A percentile compares a stretch with the other conserved stretches of the same genome.
These are phyloP conservation scores for Phthorimaea operculella DNA, from an alignment of 1,140 invertebrate genomes.

Conservation along the genomic window DNA sequence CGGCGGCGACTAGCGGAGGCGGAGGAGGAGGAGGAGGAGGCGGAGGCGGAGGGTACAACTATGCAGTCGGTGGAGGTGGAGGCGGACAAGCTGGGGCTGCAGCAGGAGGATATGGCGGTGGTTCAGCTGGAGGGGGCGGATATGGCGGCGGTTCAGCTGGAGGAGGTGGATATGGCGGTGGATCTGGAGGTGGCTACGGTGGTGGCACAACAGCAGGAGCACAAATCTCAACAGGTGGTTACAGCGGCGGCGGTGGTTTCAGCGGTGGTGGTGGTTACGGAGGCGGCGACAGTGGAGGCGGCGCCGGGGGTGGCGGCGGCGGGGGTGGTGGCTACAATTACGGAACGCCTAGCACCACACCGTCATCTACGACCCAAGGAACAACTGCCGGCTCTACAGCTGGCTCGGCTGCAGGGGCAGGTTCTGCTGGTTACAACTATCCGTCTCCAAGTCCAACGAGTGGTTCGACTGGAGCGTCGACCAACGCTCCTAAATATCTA, in stretches of 20 bases:
- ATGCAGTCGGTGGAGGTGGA: not conserved
- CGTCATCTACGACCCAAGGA: not conserved
- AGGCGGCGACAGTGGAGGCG: not conserved
- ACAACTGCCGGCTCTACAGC: not conserved
- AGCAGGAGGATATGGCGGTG: not conserved
- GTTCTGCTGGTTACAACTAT: conserved; percentile 5
- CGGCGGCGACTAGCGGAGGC: conserved; percentile 5
- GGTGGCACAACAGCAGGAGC: not conserved
- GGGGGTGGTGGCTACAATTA: not conserved
- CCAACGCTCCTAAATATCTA: conserved; percentile 32
- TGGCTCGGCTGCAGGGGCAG: not conserved
- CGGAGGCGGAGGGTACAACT: not conserved
- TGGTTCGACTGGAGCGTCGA: conserved; percentile 21
- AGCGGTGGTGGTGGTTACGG: not conserved
- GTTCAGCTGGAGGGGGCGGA: not conserved
- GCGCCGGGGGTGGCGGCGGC: not conserved
- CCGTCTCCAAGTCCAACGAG: conserved; percentile 4
- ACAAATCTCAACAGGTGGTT: not conserved
- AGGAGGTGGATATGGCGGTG: not conserved
- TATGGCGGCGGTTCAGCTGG: not conserved
- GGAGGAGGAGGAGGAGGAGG: not conserved
- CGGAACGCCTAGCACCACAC: not conserved
- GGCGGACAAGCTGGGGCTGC: not conserved
- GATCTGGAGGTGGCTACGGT: not conserved
- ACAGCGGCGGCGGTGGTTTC: conserved; percentile 1